phyloP scores from a whole-genome alignment of 2,888 invertebrate species.

The Andrena marginata region DNA sequence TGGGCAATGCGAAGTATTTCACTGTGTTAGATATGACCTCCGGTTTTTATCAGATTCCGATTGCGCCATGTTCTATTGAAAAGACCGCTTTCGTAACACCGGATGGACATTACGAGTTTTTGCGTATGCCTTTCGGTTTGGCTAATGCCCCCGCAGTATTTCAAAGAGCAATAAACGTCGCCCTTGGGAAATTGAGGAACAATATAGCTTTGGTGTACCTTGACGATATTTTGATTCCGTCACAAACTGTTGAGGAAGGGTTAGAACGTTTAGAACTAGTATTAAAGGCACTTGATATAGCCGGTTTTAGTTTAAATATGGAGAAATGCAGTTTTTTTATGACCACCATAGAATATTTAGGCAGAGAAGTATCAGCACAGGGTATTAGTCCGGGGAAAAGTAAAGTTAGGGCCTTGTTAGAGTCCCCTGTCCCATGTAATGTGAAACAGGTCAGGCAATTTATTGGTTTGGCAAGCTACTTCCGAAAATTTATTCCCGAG shows the following conservation, averaged over 20 bases:
- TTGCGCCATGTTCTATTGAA: not conserved
- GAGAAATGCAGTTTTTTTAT: slow-evolving; percentile 4
- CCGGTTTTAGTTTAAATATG: slow-evolving; percentile 2
- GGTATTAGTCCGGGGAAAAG: slow-evolving; percentile 61
- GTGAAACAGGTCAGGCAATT: slow-evolving; percentile 10
- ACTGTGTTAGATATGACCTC: slow-evolving; percentile 15
- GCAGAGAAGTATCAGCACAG: slow-evolving; percentile 66
- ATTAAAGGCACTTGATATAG: not conserved
- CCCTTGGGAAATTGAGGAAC: not conserved
- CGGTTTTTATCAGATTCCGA: slow-evolving; percentile 10
- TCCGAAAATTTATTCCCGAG: slow-evolving; percentile 30
- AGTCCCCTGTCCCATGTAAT: slow-evolving; percentile 5
- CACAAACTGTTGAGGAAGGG: not conserved
- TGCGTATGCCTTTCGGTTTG: slow-evolving; percentile 27
- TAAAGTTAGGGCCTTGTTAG: not conserved
- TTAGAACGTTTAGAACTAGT: not conserved
- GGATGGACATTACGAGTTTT: slow-evolving; percentile 1
- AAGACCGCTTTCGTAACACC: slow-evolving; percentile 22
- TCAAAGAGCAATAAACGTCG: slow-evolving; percentile 7
- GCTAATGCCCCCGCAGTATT: slow-evolving; percentile 11
- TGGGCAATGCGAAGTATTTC: not conserved
- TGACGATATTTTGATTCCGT: slow-evolving; percentile 8
- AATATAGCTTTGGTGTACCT: slow-evolving; percentile 3
- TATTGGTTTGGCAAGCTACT: slow-evolving; percentile 30
- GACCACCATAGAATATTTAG: slow-evolving; percentile 70